Evolutionary conservation across 2,888 invertebrate genomes (phyloP).

Genomic region (Ganaspis brasiliensis): DNA sequence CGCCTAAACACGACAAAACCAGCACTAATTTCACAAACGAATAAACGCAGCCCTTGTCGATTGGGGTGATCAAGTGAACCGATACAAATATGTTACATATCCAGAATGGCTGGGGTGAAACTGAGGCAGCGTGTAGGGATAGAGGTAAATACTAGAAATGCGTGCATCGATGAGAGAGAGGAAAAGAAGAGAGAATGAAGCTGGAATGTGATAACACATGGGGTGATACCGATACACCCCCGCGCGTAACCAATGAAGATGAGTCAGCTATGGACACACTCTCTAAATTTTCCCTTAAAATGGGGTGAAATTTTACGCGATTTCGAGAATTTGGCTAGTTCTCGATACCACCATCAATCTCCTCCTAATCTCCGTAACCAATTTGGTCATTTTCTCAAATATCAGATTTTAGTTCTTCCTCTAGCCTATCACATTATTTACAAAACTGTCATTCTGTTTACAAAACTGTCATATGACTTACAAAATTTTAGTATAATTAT

Average conservation of each 20-base stretch:
- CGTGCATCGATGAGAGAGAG: conserved; percentile 32
- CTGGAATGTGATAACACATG: conserved; percentile 72
- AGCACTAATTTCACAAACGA: conserved; percentile 81
- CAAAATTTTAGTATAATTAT: no score
- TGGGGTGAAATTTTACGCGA: conserved; percentile 43
- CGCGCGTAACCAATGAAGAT: conserved; percentile 66
- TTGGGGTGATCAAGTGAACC: conserved; percentile 67
- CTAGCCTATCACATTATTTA: conserved; percentile 39
- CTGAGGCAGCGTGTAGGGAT: conserved; percentile 46
- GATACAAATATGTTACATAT: conserved; percentile 67
- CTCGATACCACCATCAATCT: conserved; percentile 2
- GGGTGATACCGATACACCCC: conserved; percentile 76
- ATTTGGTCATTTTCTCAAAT: conserved; percentile 17
- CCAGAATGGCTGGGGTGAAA: conserved; percentile 51
- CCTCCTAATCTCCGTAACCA: conserved; percentile 12
- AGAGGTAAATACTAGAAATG: conserved; percentile 43
- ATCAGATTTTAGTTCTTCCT: not conserved
- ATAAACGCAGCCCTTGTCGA: conserved; percentile 72
- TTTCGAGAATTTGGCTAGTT: conserved; percentile 1
- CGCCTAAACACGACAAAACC: conserved; percentile 75
- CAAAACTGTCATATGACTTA: no score
- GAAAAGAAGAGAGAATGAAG: conserved; percentile 49
- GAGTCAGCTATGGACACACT: conserved; percentile 67
- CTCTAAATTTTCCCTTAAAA: conserved; percentile 9
- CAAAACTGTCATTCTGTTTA: no score